Conservation (phyloP, 2,797 vertebrate species). For the Bovichtus variegatus region DNA sequence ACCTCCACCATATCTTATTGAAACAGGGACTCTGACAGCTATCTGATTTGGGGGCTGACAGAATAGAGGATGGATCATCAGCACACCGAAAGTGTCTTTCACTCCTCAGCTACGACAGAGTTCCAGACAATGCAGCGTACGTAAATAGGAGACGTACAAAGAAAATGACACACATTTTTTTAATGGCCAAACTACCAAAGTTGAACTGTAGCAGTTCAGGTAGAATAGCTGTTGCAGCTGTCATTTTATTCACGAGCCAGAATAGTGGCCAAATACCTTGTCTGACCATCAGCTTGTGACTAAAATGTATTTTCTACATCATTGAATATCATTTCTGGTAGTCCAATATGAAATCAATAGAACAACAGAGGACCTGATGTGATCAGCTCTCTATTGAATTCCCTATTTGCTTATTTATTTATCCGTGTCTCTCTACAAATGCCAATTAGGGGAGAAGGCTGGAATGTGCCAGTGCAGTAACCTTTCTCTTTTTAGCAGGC, state of each 20-base stretch:
- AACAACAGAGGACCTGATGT: conserved; percentile 29
- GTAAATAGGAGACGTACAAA: not conserved
- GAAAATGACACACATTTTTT: not conserved
- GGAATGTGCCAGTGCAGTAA: conserved; percentile 30
- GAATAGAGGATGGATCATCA: conserved; percentile 16
- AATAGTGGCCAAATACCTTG: not conserved
- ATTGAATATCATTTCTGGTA: conserved; percentile 30
- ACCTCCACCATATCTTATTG: conserved; percentile 30
- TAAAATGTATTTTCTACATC: conserved; percentile 15
- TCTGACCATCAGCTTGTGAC: conserved; percentile 1
- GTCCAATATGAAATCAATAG: conserved; percentile 45
- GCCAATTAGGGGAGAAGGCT: conserved; percentile 45
- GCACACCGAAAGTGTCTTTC: conserved; percentile 18
- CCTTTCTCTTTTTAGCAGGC: conserved; percentile 45
- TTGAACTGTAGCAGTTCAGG: not conserved
- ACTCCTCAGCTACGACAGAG: conserved; percentile 27
- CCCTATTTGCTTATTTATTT: conserved; percentile 42
- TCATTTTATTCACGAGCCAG: not conserved
- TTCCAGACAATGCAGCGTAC: conserved; percentile 20
- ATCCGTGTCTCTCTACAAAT: conserved; percentile 51
- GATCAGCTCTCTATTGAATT: conserved; percentile 28
- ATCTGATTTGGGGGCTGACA: conserved; percentile 20
- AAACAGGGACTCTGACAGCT: conserved; percentile 20
- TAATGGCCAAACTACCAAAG: not conserved
- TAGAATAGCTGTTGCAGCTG: not conserved